Percentiles rank a stretch among this genome's conserved stretches.
These are phyloP conservation scores for Heliconius hortense DNA, from an alignment of 2,888 invertebrate genomes.

Conservation along the genomic window DNA sequence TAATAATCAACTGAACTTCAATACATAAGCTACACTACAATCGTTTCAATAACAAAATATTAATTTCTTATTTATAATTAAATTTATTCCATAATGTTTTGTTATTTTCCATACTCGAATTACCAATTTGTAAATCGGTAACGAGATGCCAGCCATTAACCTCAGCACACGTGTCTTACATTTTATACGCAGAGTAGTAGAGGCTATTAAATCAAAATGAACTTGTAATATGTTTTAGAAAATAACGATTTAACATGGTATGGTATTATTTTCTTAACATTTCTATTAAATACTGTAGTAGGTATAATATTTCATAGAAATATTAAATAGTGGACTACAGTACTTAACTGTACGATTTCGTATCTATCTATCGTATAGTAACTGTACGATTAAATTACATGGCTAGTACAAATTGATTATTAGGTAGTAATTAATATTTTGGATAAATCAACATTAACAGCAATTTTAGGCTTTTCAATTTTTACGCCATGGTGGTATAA, in stretches of 20 bases:
- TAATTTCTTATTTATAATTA: background rate
- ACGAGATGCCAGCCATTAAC: slow-evolving; percentile 46
- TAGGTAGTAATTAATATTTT: background rate
- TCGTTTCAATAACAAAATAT: background rate
- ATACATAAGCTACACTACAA: background rate
- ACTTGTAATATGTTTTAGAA: slow-evolving; percentile 17
- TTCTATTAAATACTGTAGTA: background rate
- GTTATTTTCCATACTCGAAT: slow-evolving; percentile 52
- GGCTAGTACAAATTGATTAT: background rate
- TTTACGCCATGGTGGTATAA: background rate
- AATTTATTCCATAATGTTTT: slow-evolving; percentile 14
- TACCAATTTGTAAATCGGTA: slow-evolving; percentile 64
- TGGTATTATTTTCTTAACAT: background rate
- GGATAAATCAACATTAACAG: background rate
- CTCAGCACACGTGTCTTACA: slow-evolving; percentile 38
- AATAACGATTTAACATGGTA: slow-evolving; percentile 4
- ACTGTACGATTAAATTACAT: no score
- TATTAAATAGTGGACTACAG: background rate
- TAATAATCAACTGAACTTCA: no score
- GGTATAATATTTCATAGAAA: no score
- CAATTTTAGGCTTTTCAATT: background rate
- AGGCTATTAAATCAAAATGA: slow-evolving; percentile 24
- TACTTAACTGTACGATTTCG: no score
- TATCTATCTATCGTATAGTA: no score
- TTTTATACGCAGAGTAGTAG: slow-evolving; percentile 8